Evolutionary conservation across 2,888 invertebrate genomes (phyloP), one percentile per base, ranked within the genome.

Genomic region (Pheosia tremula): DNA sequence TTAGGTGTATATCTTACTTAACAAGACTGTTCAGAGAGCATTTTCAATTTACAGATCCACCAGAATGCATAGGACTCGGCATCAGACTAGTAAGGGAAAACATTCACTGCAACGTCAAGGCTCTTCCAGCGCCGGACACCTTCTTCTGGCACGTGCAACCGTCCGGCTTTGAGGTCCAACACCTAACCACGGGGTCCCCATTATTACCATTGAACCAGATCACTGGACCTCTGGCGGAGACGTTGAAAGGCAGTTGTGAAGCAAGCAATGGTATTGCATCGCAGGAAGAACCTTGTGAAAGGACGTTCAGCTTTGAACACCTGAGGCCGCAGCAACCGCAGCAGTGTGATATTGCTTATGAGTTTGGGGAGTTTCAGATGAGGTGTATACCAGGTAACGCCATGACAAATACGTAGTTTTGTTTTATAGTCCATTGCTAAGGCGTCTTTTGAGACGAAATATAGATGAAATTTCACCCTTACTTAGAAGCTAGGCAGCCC

Each of bases 131-230:
- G 2, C 90, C 93, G 0, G 92, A 91, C 71, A 91, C 90, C 0
- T 93, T 74, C 74, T 88, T 90, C 82, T 93, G 93, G 93, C 90
- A 91, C 69, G 80, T 92, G 11, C 89, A 89, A 62, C 86, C 88
- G 0, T 66, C 81, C 0, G 90, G 85, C 36, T 86, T 87, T 52
- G 91, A 92, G 37, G 70, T 84, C 7, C 91, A 93, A 65, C 89
- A 91, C 43, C 67, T 93, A 0, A 92, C 92, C 0, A 91, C 92
- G 0, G 91, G 91, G 3, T 91, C 93, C 0, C 80, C 86, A 0
- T 75, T 87, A 7, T 74, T 93, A 11, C 89, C 90, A 0, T 73
- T 93, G 3, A 79, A 83, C n/a, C 91, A 92, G 68, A 84, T 93
- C 63, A 89, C 87, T 5, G 91, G 91, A 0, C 86, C 90, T 0